Conservation (phyloP, 1,140 invertebrate species). For the Scaptomyza hsui region DNA sequence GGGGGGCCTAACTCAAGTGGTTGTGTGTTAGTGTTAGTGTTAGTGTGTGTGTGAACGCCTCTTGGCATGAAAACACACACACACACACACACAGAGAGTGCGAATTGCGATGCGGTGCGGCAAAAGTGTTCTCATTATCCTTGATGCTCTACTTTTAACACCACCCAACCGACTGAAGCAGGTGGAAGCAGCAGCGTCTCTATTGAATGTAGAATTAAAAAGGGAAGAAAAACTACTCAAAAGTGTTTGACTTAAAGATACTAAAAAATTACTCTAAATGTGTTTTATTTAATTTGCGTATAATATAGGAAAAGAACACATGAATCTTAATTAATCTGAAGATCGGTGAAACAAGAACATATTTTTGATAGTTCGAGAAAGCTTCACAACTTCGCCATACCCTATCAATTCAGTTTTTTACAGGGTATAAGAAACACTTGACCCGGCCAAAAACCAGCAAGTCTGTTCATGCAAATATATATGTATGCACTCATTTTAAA, state of each 20-base stretch:
- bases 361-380: too few relatives aligned
- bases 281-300: too few relatives aligned
- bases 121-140: slow-evolving; percentile 77
- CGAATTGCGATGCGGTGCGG: slow-evolving; percentile 26
- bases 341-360: too few relatives aligned
- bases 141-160: slow-evolving; percentile 76
- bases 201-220: slow-evolving; percentile 9
- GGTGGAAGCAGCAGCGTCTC: slow-evolving; percentile 11
- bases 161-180: slow-evolving; percentile 50
- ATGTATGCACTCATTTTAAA: background rate
- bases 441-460: background rate
- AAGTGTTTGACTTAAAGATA: background rate
- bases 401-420: too few relatives aligned
- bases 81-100: slow-evolving; percentile 46
- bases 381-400: too few relatives aligned
- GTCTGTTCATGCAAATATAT: too few relatives aligned
- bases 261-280: too few relatives aligned
- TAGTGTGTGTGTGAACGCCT: slow-evolving; percentile 18
- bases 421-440: background rate
- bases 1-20: slow-evolving; percentile 39
- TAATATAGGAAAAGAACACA: too few relatives aligned
- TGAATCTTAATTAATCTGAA: too few relatives aligned
- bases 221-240: slow-evolving; percentile 2
- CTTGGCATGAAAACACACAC: slow-evolving; percentile 6
- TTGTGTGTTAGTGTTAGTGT: slow-evolving; percentile 20